Evolutionary conservation across 1,140 invertebrate species (phyloP).

Genomic region (Nasonia longicornis): DNA sequence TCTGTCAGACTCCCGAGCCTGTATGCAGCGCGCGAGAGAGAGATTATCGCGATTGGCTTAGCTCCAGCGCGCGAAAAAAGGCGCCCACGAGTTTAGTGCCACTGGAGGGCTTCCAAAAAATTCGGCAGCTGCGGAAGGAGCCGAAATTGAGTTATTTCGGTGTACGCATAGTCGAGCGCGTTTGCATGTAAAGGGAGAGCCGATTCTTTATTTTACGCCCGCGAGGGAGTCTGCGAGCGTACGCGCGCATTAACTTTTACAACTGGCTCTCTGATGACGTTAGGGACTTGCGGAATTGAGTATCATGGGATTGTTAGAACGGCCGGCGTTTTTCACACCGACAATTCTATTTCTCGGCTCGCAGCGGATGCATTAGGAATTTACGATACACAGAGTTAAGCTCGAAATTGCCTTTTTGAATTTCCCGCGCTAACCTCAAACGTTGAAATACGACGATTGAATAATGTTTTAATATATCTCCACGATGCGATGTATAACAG

Average conservation of each 20-base stretch:
- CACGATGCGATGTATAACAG: no score
- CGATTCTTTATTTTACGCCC: not conserved
- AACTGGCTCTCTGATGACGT: not conserved
- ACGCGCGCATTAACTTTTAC: not conserved
- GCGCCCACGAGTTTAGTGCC: not conserved
- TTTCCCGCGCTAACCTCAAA: no score
- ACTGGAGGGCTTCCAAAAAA: constrained; percentile 14
- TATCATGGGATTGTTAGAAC: not conserved
- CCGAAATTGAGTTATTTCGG: constrained; percentile 1
- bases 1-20: not conserved
- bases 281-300: not conserved
- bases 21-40: not conserved
- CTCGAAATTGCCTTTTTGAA: no score
- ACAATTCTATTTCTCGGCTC: no score
- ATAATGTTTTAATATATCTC: no score
- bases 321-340: no score
- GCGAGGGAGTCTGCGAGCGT: not conserved
- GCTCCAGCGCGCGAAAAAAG: constrained; percentile 17
- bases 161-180: not conserved
- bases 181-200: no score
- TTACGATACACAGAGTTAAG: no score
- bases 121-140: not conserved
- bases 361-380: no score
- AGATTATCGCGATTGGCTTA: constrained; percentile 25
- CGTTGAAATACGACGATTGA: no score